Evolutionary conservation across 1,140 invertebrate species (phyloP).

Genomic region (Drosophila ercepeae): DNA sequence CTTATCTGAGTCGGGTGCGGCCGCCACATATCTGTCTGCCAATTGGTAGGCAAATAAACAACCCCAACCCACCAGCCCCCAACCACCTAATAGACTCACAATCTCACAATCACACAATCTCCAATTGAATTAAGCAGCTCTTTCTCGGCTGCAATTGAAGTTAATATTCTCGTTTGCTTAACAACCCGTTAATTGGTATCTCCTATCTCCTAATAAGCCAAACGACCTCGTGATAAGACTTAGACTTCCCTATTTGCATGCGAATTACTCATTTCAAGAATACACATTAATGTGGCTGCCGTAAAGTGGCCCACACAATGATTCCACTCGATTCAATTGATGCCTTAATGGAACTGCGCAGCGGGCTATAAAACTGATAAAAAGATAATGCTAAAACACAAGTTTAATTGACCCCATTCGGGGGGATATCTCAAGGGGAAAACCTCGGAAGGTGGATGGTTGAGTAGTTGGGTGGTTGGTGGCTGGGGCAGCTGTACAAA

Average conservation of each 20-base stretch:
- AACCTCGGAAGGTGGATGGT: slow-evolving; percentile 5
- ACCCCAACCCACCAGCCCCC: slow-evolving; percentile 4
- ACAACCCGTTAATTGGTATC: slow-evolving; percentile 34
- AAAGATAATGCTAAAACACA: slow-evolving; percentile 10
- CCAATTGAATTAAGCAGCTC: slow-evolving; percentile 65
- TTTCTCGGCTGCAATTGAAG: slow-evolving; percentile 62
- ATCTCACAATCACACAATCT: slow-evolving; percentile 26
- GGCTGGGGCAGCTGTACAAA: slow-evolving; percentile 63
- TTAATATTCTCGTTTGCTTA: slow-evolving; percentile 47
- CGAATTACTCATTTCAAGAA: slow-evolving; percentile 5
- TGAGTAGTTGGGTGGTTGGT: slow-evolving; percentile 12
- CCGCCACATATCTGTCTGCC: slow-evolving; percentile 53
- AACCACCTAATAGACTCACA: slow-evolving; percentile 19
- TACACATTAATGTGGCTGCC: neutral
- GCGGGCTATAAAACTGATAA: slow-evolving; percentile 22
- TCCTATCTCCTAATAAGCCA: neutral
- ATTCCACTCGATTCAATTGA: slow-evolving; percentile 41
- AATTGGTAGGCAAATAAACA: slow-evolving; percentile 79
- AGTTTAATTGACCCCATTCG: slow-evolving; percentile 28
- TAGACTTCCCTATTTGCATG: slow-evolving; percentile 20
- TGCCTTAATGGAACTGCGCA: slow-evolving; percentile 62
- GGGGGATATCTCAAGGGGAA: slow-evolving; percentile 44
- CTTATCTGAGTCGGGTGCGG: slow-evolving; percentile 45
- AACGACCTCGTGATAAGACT: slow-evolving; percentile 3
- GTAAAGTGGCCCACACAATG: slow-evolving; percentile 5